These are phyloP conservation scores for Epirrhoe alternata DNA, from an alignment of 2,888 invertebrate genomes.

Conservation along the genomic window DNA sequence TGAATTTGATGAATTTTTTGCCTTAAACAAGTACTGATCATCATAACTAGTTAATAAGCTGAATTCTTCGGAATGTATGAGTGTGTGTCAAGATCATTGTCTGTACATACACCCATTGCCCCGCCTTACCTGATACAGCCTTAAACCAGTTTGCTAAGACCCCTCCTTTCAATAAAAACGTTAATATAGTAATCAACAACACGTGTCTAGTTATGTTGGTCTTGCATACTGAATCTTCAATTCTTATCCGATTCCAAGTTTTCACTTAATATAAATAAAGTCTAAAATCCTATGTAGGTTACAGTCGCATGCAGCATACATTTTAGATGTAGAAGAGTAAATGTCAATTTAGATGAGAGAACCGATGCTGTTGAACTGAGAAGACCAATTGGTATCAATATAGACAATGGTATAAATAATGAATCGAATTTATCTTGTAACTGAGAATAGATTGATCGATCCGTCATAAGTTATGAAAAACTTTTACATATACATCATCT, in stretches of 20 bases:
- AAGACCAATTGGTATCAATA: slow-evolving; percentile 68
- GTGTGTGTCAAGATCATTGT: slow-evolving; percentile 73
- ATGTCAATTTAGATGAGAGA: slow-evolving; percentile 82
- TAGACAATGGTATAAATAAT: slow-evolving; percentile 62
- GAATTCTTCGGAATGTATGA: slow-evolving; percentile 61
- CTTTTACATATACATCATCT: not conserved
- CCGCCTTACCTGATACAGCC: slow-evolving; percentile 79
- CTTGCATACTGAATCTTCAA: slow-evolving; percentile 54
- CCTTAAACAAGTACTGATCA: slow-evolving; percentile 54
- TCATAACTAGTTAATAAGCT: slow-evolving; percentile 66
- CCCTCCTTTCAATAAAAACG: slow-evolving; percentile 76
- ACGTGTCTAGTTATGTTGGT: slow-evolving; percentile 74
- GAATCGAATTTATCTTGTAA: slow-evolving; percentile 41
- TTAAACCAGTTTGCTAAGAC: slow-evolving; percentile 68
- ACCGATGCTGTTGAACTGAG: slow-evolving; percentile 78
- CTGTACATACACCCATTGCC: slow-evolving; percentile 77
- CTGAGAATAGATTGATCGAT: slow-evolving; percentile 18
- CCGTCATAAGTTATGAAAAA: slow-evolving; percentile 7
- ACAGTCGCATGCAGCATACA: slow-evolving; percentile 81
- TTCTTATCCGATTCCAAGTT: slow-evolving; percentile 48
- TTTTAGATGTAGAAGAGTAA: slow-evolving; percentile 81
- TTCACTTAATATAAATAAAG: slow-evolving; percentile 53
- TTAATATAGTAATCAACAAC: slow-evolving; percentile 75
- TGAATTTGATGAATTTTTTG: slow-evolving; percentile 45
- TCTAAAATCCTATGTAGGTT: slow-evolving; percentile 62